Conservation (phyloP, 1,140 invertebrate genomes). For the Nymphalis io region DNA sequence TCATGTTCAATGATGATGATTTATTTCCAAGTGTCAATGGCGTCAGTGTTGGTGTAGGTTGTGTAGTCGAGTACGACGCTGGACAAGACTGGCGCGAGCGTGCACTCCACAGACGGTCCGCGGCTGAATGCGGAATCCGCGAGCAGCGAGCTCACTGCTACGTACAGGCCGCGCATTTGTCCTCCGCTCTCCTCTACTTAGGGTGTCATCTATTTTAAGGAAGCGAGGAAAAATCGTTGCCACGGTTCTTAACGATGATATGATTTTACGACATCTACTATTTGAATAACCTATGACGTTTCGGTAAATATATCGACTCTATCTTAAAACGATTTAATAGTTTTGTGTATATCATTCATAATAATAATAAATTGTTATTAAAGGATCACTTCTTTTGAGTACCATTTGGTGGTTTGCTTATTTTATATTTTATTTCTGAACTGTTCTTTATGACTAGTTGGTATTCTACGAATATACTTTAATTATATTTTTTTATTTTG, state of each 20-base stretch:
- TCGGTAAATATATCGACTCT: too few species aligned
- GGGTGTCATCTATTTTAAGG: conserved; percentile 16
- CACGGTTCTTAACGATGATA: neutral
- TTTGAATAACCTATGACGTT: neutral
- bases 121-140: conserved; percentile 53
- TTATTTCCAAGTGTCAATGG: conserved; percentile 56
- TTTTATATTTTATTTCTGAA: too few species aligned
- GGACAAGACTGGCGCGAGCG: conserved; percentile 30
- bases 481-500: neutral
- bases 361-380: too few species aligned
- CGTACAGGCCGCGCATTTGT: conserved; percentile 46
- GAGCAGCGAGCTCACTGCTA: conserved; percentile 42
- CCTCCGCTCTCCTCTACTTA: conserved; percentile 47
- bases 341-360: too few species aligned
- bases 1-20: conserved; percentile 66
- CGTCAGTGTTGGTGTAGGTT: conserved; percentile 74
- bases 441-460: too few species aligned
- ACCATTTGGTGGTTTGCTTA: too few species aligned
- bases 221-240: conserved; percentile 1
- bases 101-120: conserved; percentile 51
- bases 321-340: too few species aligned
- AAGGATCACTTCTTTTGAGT: too few species aligned
- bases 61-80: conserved; percentile 46
- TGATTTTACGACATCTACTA: neutral
- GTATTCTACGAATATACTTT: too few species aligned